Percentiles rank a stretch among this genome's conserved stretches.
Evolutionary conservation across 1,140 invertebrate species (phyloP).

Genomic region (Pachypeltis micranthus): DNA sequence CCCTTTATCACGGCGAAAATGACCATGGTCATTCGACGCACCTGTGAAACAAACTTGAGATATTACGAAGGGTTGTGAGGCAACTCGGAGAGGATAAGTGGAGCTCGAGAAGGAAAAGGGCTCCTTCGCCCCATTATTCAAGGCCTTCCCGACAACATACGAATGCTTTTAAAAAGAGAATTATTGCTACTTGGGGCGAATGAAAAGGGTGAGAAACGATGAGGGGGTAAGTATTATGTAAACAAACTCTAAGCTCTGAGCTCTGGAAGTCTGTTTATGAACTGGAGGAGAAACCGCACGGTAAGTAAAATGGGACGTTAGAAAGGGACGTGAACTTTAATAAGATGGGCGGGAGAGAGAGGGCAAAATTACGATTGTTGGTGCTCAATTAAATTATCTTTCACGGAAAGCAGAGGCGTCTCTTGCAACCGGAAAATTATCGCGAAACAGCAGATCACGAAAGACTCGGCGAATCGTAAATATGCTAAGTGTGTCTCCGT

Average conservation of each 20-base stretch:
- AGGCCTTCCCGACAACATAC: neutral
- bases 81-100: neutral
- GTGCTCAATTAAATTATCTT: too few species aligned
- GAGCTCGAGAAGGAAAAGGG: neutral
- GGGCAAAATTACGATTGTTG: too few species aligned
- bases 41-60: neutral
- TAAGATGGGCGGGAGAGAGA: too few species aligned
- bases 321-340: too few species aligned
- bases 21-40: constrained; percentile 2
- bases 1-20: neutral
- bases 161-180: constrained; percentile 8
- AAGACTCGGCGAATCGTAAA: too few species aligned
- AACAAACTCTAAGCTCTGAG: neutral
- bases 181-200: constrained; percentile 1
- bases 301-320: too few species aligned
- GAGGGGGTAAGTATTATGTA: constrained; percentile 7
- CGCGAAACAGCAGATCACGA: too few species aligned
- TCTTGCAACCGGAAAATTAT: too few species aligned
- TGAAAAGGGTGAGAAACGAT: neutral
- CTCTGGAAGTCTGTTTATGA: neutral
- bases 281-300: neutral
- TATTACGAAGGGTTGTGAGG: neutral
- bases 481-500: too few species aligned
- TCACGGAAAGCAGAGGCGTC: too few species aligned
- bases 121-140: neutral